These are phyloP conservation scores for Scomber scombrus DNA, from an alignment of 2,113 vertebrate genomes.

Conservation along the genomic window DNA sequence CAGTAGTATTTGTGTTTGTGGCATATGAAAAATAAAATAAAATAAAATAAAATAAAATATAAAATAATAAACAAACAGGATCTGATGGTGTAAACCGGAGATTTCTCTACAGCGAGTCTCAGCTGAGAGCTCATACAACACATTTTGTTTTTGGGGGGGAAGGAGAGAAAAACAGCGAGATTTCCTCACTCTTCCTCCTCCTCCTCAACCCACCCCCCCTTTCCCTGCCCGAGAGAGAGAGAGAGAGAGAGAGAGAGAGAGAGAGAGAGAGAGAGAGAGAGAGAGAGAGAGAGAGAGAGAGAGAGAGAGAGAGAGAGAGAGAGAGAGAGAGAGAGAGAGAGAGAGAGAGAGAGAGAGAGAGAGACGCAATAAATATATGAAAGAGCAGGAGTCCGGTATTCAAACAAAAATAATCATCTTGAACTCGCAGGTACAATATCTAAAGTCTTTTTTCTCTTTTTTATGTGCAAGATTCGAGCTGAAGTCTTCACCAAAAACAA, in stretches of 20 bases:
- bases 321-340: conserved; percentile 54
- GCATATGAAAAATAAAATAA: conserved; percentile 62
- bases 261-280: conserved; percentile 53
- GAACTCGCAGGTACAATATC: conserved; percentile 85
- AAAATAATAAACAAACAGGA: background rate
- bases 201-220: too few species aligned
- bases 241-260: conserved; percentile 26
- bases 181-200: too few species aligned
- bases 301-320: conserved; percentile 25
- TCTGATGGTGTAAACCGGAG: conserved; percentile 66
- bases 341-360: conserved; percentile 20
- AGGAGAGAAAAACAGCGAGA: too few species aligned
- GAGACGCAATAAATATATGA: conserved; percentile 86
- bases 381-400: conserved; percentile 82
- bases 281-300: conserved; percentile 48
- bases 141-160: too few species aligned
- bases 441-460: conserved; percentile 74
- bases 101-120: conserved; percentile 68
- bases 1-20: conserved; percentile 80
- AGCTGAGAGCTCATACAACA: conserved; percentile 25
- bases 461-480: conserved; percentile 88
- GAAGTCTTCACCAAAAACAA: conserved; percentile 85
- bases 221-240: conserved; percentile 36
- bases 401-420: conserved; percentile 83
- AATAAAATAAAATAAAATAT: background rate